phyloP scores from a whole-genome alignment of 2,888 invertebrate species.

The Tipula vernalis region DNA sequence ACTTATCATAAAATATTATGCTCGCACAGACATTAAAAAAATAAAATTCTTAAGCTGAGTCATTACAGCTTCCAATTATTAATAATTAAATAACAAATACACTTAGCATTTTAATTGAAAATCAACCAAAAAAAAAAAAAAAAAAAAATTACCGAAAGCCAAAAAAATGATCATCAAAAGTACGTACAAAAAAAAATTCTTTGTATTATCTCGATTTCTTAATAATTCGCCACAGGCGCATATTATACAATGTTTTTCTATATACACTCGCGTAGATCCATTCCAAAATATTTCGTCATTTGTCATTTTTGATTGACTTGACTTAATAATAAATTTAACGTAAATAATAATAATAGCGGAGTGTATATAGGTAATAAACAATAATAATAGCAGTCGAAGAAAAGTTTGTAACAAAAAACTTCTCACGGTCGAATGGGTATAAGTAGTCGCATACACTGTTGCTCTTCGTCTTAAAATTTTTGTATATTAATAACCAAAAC shows the following conservation, averaged over 20 bases:
- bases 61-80: not conserved
- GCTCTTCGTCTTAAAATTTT: not conserved
- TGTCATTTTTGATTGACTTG: not conserved
- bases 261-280: not conserved
- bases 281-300: constrained; percentile 4
- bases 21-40: not conserved
- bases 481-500: not conserved
- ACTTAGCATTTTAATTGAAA: not conserved
- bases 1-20: not conserved
- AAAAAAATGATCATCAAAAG: not conserved
- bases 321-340: not conserved
- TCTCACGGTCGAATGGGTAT: not conserved
- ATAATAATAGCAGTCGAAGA: not conserved
- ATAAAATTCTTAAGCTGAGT: not conserved
- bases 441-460: not conserved
- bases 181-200: not conserved
- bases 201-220: not conserved
- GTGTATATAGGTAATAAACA: not conserved
- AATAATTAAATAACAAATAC: not conserved
- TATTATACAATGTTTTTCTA: not conserved
- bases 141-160: not conserved
- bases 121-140: no score
- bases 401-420: not conserved
- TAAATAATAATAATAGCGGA: not conserved
- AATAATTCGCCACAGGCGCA: not conserved